Percentiles rank a stretch among this genome's conserved stretches.
phyloP scores from a whole-genome alignment of 2,888 invertebrate species.

The Craniophora ligustri region DNA sequence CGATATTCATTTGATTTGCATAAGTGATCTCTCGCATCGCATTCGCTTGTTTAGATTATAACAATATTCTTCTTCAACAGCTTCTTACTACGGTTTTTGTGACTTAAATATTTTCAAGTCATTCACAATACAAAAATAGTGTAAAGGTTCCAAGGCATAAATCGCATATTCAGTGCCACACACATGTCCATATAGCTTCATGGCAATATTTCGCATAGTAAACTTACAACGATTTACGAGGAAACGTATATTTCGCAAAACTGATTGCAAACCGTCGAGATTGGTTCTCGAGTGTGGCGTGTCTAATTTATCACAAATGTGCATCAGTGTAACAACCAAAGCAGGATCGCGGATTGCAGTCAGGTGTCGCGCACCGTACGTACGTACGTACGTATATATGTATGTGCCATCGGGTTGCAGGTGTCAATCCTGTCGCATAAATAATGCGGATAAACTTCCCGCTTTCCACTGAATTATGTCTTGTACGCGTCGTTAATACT shows the following conservation, averaged over 20 bases:
- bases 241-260: slow-evolving; percentile 81
- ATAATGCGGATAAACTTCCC: slow-evolving; percentile 64
- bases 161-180: slow-evolving; percentile 24
- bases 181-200: slow-evolving; percentile 33
- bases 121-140: not conserved
- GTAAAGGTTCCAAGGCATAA: slow-evolving; percentile 12
- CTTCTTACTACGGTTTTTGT: not conserved
- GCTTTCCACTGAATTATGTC: slow-evolving; percentile 59
- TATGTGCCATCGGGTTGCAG: slow-evolving; percentile 64
- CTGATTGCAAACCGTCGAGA: slow-evolving; percentile 77
- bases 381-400: too few species aligned
- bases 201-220: slow-evolving; percentile 57
- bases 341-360: slow-evolving; percentile 39
- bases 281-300: slow-evolving; percentile 77
- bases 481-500: slow-evolving; percentile 41
- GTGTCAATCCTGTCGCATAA: slow-evolving; percentile 70
- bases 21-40: slow-evolving; percentile 11
- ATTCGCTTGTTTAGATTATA: not conserved
- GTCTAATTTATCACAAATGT: slow-evolving; percentile 82
- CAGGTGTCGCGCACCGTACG: slow-evolving; percentile 30
- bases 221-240: slow-evolving; percentile 75
- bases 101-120: too few species aligned
- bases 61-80: not conserved
- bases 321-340: slow-evolving; percentile 65
- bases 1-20: slow-evolving; percentile 29